Evolutionary conservation across 2,113 vertebrate genomes (phyloP), one percentile per base, ranked within the genome.

Genomic region (Theristicus caerulescens): DNA sequence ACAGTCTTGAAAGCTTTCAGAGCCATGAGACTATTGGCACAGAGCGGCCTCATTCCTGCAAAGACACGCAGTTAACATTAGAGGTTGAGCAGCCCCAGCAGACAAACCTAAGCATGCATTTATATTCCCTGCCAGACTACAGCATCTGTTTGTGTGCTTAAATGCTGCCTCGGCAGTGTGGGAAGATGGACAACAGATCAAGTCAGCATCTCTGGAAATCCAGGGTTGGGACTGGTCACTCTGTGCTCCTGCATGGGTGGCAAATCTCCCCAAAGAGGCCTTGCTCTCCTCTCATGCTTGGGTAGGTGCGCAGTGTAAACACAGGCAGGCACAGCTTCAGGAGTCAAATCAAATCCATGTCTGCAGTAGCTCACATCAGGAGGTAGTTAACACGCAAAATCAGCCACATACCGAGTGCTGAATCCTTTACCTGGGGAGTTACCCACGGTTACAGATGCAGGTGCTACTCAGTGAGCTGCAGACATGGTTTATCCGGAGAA

Each of bases 21-120:
- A n/a, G 20, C 38, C 51, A 8, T 26, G 8, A 85, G 34, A 29
- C 46, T 26, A 5, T 36, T 74, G 36, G 36, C 44, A 42, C 25
- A 40, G 59, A 85, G 19, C 0, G 2, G 13, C 34, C 40, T 94
- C 2, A 3, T 16, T 82, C 64, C 58, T 81, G 40, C 72, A 70
- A 72, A 82, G 42, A 46, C 18, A n/a, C 1, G 0, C 31, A 34
- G 31, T 26, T 46, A 65, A 38, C 0, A 0, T 73, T 73, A 67
- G n/a, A 57, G 61, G 74, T 47, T 87, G 61, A 79, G 57, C 66
- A 85, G 49, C 34, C 61, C 64, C 40, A 82, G 36, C 3, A 24
- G 36, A 67, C 17, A 64, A 89, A 72, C 14, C 19, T 57, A 61
- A 94, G 38, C 21, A 52, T 0, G 0, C 6, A 34, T 61, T 81